A percentile compares a stretch with the other conserved stretches of the same genome.
phyloP scores from a whole-genome alignment of 2,113 vertebrate genomes.

The Anas platyrhynchos region DNA sequence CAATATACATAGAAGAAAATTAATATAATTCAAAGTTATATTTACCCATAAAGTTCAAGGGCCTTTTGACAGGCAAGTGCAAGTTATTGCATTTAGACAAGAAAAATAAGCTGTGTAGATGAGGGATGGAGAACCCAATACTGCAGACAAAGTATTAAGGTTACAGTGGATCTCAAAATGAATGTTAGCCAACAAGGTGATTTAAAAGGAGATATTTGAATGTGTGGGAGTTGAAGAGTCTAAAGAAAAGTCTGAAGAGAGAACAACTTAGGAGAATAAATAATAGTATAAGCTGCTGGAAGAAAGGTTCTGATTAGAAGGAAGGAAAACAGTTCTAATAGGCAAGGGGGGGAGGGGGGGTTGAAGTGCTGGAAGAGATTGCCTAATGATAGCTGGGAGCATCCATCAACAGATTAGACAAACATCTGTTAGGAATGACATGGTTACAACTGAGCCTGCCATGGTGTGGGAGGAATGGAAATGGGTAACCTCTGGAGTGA shows the following conservation, averaged over 20 bases:
- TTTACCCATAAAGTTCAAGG: not conserved
- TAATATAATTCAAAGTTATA: not conserved
- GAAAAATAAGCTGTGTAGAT: not conserved
- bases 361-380: constrained; percentile 1
- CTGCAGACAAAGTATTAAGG: not conserved
- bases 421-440: constrained; percentile 53
- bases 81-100: not conserved
- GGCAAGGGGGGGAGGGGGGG: not conserved
- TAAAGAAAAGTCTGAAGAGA: not conserved
- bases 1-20: not conserved
- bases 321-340: not conserved
- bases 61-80: not conserved
- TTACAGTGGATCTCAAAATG: not conserved
- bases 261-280: not conserved
- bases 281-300: not conserved
- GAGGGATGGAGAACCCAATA: not conserved
- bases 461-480: not conserved
- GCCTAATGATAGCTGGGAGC: constrained; percentile 2
- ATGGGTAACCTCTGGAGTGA: constrained; percentile 22
- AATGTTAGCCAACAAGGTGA: not conserved
- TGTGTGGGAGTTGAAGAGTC: not conserved
- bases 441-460: not conserved
- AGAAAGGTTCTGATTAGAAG: constrained; percentile 16
- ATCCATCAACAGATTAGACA: constrained; percentile 16
- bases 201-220: not conserved